These are phyloP conservation scores for Hydrochoerus hydrochaeris DNA, from an alignment of 2,113 vertebrate genomes.

Conservation along the genomic window DNA sequence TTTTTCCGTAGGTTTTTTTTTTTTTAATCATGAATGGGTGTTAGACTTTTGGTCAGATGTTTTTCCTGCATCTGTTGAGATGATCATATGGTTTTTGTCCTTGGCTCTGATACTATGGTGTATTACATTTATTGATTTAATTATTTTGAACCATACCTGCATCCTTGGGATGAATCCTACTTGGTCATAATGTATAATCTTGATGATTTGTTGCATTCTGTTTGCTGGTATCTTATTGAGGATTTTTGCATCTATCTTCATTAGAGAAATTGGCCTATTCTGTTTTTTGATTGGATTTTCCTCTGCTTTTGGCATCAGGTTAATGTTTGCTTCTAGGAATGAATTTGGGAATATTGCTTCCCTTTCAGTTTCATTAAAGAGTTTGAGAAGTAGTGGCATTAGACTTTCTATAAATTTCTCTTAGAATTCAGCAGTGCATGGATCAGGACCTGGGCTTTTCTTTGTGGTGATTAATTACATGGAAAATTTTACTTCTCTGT, in stretches of 20 bases:
- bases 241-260: not conserved
- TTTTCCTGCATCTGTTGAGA: not conserved
- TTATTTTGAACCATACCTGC: not conserved
- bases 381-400: not conserved
- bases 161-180: not conserved
- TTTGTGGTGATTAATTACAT: not conserved
- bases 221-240: not conserved
- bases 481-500: not conserved
- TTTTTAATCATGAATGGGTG: not conserved
- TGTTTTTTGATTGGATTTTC: not conserved
- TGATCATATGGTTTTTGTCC: not conserved
- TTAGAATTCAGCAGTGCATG: not conserved
- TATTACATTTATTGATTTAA: not conserved
- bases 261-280: not conserved
- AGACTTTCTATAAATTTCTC: not conserved
- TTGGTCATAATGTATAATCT: not conserved
- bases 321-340: not conserved
- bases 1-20: not conserved
- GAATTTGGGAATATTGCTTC: not conserved
- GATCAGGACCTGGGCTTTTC: not conserved
- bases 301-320: not conserved
- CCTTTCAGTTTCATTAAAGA: not conserved
- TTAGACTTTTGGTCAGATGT: not conserved
- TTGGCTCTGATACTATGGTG: not conserved
- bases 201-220: not conserved